A percentile compares a stretch with the other conserved stretches of the same genome.
These are phyloP conservation scores for Malthinus seriepunctatus DNA, from an alignment of 2,888 invertebrate species.

Conservation along the genomic window DNA sequence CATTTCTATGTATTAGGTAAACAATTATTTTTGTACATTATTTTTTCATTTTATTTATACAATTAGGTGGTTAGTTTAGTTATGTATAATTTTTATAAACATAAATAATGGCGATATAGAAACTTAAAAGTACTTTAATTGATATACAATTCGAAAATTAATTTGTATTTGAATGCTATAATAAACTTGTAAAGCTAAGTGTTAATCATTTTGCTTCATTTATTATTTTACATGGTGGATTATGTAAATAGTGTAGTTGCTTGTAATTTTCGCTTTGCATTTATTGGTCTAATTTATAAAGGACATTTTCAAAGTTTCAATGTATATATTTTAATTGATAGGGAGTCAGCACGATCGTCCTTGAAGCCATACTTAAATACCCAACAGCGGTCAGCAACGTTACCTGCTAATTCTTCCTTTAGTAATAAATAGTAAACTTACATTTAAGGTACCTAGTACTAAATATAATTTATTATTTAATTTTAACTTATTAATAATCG, in stretches of 20 bases:
- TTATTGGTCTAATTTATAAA: neutral
- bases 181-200: no score
- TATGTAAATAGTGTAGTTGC: neutral
- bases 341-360: slow-evolving; percentile 79
- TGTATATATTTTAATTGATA: slow-evolving; percentile 50
- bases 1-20: no score
- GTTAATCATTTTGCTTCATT: slow-evolving; percentile 2
- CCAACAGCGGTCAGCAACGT: slow-evolving; percentile 83
- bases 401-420: slow-evolving; percentile 83
- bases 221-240: neutral
- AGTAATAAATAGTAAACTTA: slow-evolving; percentile 56
- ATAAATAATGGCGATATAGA: no score
- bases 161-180: no score
- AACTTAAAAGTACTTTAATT: no score
- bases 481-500: slow-evolving; percentile 11
- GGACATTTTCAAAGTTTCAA: neutral
- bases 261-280: slow-evolving; percentile 10
- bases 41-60: no score
- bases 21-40: no score
- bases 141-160: no score
- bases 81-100: no score
- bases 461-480: slow-evolving; percentile 23
- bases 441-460: slow-evolving; percentile 19
- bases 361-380: slow-evolving; percentile 73
- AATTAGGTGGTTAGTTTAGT: no score